Evolutionary conservation across 2,797 vertebrate species (phyloP).

Genomic region (Clarias pachynema): DNA sequence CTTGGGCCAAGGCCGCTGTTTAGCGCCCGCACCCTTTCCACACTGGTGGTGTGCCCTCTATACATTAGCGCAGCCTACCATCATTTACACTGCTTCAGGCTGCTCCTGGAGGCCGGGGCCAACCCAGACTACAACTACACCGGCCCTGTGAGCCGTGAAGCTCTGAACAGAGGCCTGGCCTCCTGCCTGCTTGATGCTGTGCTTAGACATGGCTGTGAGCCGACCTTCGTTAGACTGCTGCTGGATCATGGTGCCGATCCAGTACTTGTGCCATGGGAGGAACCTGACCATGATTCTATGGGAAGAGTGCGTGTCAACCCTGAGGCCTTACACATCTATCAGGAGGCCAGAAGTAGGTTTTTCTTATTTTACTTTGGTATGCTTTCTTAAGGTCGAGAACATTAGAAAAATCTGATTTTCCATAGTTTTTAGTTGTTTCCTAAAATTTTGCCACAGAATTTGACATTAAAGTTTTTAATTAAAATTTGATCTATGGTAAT

Average conservation of each 20-base stretch:
- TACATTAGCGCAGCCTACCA: constrained; percentile 95
- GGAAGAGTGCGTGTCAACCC: constrained; percentile 84
- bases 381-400: neutral
- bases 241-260: constrained; percentile 89
- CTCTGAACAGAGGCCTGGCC: constrained; percentile 81
- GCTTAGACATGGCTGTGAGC: constrained; percentile 88
- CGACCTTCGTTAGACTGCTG: constrained; percentile 82
- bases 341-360: constrained; percentile 84
- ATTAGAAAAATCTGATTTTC: too few species aligned
- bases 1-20: constrained; percentile 74
- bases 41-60: constrained; percentile 88
- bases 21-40: constrained; percentile 83
- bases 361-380: neutral
- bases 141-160: constrained; percentile 81
- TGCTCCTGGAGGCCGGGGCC: constrained; percentile 88
- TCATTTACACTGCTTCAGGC: constrained; percentile 87
- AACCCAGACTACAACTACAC: constrained; percentile 93
- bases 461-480: neutral
- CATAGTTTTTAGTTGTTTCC: neutral
- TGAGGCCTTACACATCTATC: constrained; percentile 81
- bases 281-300: constrained; percentile 70
- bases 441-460: neutral
- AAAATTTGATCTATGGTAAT: neutral
- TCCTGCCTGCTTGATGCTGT: constrained; percentile 90
- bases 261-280: constrained; percentile 81